Evolutionary conservation across 2,888 invertebrate genomes (phyloP).

Genomic region (Unio delphinus): DNA sequence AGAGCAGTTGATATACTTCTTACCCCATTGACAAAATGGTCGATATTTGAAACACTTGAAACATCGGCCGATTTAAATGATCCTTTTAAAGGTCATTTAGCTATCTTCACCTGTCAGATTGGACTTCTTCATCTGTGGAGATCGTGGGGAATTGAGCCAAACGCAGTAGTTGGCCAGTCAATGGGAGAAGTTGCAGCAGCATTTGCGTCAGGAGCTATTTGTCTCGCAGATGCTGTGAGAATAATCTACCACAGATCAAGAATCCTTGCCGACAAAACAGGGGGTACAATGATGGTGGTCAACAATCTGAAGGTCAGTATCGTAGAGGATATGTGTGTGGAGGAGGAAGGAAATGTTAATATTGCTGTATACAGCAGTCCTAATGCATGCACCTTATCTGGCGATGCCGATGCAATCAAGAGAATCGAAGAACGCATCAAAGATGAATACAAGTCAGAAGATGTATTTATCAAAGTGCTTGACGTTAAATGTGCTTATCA

Average conservation of each 20-base stretch:
- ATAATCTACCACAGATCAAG: constrained; percentile 40
- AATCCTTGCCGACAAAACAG: constrained; percentile 17
- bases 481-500: constrained; percentile 54
- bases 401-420: constrained; percentile 28
- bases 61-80: constrained; percentile 24
- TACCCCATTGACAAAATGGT: constrained; percentile 12
- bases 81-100: constrained; percentile 37
- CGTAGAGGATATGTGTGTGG: constrained; percentile 13
- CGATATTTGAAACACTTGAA: constrained; percentile 22
- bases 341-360: constrained; percentile 8
- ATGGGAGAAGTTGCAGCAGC: constrained; percentile 54
- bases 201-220: constrained; percentile 32
- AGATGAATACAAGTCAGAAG: constrained; percentile 7
- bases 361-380: constrained; percentile 44
- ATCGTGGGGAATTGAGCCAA: constrained; percentile 32
- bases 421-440: constrained; percentile 23
- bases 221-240: constrained; percentile 35
- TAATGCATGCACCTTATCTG: constrained; percentile 38
- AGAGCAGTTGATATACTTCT: constrained; percentile 23
- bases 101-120: constrained; percentile 47
- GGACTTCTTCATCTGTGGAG: constrained; percentile 27
- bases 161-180: constrained; percentile 46
- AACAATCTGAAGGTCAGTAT: constrained; percentile 18
- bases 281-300: constrained; percentile 44
- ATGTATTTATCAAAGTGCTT: constrained; percentile 26